Percentiles rank a stretch among this genome's conserved stretches.
Evolutionary conservation across 2,113 vertebrate genomes (phyloP).

Genomic region (Shinisaurus crocodilurus): DNA sequence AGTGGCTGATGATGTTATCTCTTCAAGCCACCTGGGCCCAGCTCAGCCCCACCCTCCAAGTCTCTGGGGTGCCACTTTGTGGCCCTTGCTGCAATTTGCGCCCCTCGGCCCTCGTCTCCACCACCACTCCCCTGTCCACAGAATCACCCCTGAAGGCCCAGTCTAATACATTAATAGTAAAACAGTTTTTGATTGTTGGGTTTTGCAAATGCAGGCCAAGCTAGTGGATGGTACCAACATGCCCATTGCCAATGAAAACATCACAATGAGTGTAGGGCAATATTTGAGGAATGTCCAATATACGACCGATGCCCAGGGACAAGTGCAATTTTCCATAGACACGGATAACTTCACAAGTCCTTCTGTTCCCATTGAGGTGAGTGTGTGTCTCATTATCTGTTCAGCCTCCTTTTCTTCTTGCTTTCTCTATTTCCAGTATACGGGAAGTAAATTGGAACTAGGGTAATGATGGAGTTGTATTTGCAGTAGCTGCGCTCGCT

Average conservation of each 20-base stretch:
- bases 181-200: neutral
- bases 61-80: constrained; percentile 11
- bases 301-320: constrained; percentile 73
- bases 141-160: too few species aligned
- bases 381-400: constrained; percentile 8
- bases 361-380: constrained; percentile 70
- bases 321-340: constrained; percentile 72
- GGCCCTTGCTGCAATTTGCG: neutral
- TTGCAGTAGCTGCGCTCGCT: too few species aligned
- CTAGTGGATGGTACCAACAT: constrained; percentile 68
- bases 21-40: too few species aligned
- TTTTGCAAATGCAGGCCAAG: constrained; percentile 65
- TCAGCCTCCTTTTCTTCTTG: too few species aligned
- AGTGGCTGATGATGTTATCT: neutral
- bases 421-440: too few species aligned
- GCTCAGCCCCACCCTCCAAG: neutral
- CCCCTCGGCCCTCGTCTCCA: neutral
- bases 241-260: constrained; percentile 70
- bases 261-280: constrained; percentile 45
- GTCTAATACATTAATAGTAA: too few species aligned
- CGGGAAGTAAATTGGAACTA: too few species aligned
- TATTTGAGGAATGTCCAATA: constrained; percentile 47
- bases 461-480: too few species aligned
- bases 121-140: neutral
- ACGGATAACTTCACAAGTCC: constrained; percentile 48